Evolutionary conservation across 1,140 invertebrate genomes (phyloP), one percentile per base, ranked within the genome.

Genomic region (Epicauta chinensis): DNA sequence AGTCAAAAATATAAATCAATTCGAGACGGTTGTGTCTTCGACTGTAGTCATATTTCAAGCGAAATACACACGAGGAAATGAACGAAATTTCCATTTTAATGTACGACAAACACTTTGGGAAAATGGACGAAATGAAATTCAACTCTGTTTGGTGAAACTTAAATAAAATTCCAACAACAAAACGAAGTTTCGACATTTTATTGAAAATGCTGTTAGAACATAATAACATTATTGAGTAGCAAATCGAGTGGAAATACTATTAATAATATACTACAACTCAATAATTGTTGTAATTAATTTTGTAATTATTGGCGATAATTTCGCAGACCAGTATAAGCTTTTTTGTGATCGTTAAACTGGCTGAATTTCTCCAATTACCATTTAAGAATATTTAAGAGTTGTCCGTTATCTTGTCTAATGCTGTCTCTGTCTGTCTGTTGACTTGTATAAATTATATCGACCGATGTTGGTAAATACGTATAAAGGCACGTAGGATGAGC

Each of bases 71-170:
- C 45, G 36, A 51, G 59, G 55, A 60, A 60, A 60, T 60, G 59
- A 55, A 60, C 39, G 37, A 60, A 60, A 60, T 60, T 60, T 60
- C 39, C 59, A 60, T 60, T 60, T 60, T 58, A 60, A 60, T 60
- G 43, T 55, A 51, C 43, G 52, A 60, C 55, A 60, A 57, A 60
- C 59, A 56, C 51, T 52, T 42, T 49, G 47, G 59, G 57, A 60
- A 60, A 57, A 52, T 23, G 7, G 23, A 23, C 7, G 23, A 45
- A 48, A 51, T 50, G 53, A 57, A 57, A 57, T 53, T 50, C 31
- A 49, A 53, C 53, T 57, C 53, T 5, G 4, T 23, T 23, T 7
- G 23, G 23, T 23, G 7, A 23, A 23, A 23, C 23, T 23, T 3
- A 23, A 23, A 7, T 23, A 23, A 23, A 23, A 23, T 23, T 7